phyloP scores from a whole-genome alignment of 2,797 vertebrate species.

The Vipera latastei region DNA sequence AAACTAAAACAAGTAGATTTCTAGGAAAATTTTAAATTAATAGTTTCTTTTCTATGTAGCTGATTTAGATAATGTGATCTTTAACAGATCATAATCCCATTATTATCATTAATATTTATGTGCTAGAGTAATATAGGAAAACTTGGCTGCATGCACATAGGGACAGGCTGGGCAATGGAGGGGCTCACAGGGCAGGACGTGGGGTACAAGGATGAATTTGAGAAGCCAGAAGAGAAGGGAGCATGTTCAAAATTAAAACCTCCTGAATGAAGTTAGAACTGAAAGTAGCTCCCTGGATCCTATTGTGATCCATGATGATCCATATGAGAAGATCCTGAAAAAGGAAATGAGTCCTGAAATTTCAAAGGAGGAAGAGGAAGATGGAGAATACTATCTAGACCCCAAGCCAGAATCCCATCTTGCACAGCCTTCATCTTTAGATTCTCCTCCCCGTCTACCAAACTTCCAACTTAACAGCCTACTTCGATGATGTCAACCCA shows the following conservation, averaged over 20 bases:
- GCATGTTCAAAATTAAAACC: background rate
- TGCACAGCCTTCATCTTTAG: rapidly evolving
- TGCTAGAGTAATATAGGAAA: background rate
- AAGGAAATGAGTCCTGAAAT: background rate
- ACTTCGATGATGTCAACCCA: rapidly evolving
- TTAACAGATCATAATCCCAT: background rate
- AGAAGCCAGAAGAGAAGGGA: background rate
- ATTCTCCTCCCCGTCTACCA: background rate
- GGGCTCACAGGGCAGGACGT: too few species aligned
- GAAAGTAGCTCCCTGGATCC: background rate
- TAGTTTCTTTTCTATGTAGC: background rate
- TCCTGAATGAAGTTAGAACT: rapidly evolving
- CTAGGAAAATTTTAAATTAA: background rate
- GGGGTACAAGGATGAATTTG: background rate
- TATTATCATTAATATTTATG: background rate
- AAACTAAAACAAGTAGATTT: background rate
- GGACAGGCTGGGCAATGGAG: too few species aligned
- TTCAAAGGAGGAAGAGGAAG: conserved; percentile 21
- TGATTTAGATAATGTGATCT: background rate
- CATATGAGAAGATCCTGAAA: background rate
- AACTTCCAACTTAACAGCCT: rapidly evolving
- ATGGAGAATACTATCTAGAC: background rate
- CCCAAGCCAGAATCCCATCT: background rate
- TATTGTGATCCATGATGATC: background rate
- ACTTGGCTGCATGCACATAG: too few species aligned